Evolutionary conservation across 2,797 vertebrate species (phyloP).

Genomic region (Halcyon smyrnensis): DNA sequence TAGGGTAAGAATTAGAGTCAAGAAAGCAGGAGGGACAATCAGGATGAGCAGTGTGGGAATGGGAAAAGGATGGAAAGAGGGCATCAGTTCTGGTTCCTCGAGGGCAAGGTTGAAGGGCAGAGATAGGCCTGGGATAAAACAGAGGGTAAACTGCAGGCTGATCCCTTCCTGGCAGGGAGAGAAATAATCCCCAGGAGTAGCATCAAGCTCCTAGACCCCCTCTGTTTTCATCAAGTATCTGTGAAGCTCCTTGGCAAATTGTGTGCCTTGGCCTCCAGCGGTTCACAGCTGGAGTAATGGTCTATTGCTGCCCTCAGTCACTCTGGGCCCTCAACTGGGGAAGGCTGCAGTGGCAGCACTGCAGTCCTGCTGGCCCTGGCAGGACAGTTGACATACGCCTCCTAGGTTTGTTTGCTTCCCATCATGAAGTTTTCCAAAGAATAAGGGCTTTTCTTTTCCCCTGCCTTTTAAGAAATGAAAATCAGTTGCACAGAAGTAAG

Average conservation of each 20-base stretch:
- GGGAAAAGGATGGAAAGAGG: neutral
- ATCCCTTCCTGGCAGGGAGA: neutral
- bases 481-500: neutral
- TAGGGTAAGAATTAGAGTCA: neutral
- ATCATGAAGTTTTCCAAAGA: neutral
- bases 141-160: neutral
- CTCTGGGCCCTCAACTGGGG: rapidly evolving
- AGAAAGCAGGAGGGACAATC: rapidly evolving
- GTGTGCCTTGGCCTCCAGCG: neutral
- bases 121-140: neutral
- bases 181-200: neutral
- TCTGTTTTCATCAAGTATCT: neutral
- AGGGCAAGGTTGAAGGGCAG: neutral
- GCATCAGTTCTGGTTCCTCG: neutral
- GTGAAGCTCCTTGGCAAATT: neutral
- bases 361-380: neutral
- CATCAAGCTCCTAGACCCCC: rapidly evolving
- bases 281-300: rapidly evolving
- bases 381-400: neutral
- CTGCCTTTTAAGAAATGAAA: neutral
- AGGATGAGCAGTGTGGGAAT: neutral
- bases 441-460: neutral
- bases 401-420: neutral
- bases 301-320: neutral
- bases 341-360: neutral